Conservation (phyloP, 2,113 vertebrate genomes). For the Canis aureus region DNA sequence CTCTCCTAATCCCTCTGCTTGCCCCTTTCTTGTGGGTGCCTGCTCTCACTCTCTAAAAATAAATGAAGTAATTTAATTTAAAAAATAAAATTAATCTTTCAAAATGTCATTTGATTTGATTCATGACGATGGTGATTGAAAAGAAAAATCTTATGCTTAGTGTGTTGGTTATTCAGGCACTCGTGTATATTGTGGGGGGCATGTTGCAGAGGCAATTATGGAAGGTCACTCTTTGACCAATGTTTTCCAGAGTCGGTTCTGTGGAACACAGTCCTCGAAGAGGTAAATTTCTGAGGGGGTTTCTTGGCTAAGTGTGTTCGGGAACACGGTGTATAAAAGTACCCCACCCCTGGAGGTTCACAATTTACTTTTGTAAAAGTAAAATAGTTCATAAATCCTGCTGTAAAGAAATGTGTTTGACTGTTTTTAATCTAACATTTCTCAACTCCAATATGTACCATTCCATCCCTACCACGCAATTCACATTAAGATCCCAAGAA, state of each 20-base stretch:
- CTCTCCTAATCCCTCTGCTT: not conserved
- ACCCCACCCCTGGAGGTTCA: not conserved
- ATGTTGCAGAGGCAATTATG: not conserved
- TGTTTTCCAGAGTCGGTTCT: not conserved
- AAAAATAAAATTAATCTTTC: slow-evolving; percentile 34
- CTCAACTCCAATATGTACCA: not conserved
- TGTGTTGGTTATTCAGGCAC: not conserved
- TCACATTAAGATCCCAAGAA: not conserved
- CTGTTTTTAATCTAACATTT: slow-evolving; percentile 30
- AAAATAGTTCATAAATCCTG: not conserved
- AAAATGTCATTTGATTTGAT: slow-evolving; percentile 8
- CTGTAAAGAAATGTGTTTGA: not conserved
- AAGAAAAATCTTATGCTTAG: not conserved
- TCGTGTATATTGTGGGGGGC: rapidly evolving
- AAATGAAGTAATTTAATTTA: not conserved
- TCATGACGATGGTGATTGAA: not conserved
- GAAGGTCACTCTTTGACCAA: not conserved
- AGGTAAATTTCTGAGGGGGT: not conserved
- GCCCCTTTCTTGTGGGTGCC: not conserved
- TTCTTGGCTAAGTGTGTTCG: slow-evolving; percentile 22
- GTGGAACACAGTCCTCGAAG: not conserved
- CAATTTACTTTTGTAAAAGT: slow-evolving; percentile 37
- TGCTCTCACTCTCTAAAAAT: not conserved
- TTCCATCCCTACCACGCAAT: not conserved
- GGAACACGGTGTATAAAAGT: not conserved